phyloP scores from a whole-genome alignment of 2,797 vertebrate genomes.

The Thamnophis elegans region DNA sequence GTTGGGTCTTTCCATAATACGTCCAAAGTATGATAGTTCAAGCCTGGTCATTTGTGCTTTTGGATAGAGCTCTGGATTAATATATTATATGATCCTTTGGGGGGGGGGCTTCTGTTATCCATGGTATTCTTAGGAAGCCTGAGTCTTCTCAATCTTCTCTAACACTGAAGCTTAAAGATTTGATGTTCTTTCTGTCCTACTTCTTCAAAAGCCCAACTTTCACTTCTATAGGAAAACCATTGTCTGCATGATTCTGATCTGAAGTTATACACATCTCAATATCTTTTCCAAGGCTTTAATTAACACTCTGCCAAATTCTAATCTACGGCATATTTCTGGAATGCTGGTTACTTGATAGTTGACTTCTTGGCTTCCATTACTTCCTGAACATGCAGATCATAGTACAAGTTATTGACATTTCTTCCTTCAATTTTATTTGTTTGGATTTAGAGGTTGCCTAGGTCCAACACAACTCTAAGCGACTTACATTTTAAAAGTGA shows the following conservation, averaged over 20 bases:
- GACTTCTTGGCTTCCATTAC: not conserved
- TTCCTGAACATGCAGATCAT: not conserved
- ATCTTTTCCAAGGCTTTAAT: not conserved
- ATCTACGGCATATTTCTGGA: not conserved
- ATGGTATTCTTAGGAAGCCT: not conserved
- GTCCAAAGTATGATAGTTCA: not conserved
- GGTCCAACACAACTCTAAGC: not conserved
- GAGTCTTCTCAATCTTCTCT: not conserved
- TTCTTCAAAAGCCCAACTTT: not conserved
- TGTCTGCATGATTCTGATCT: not conserved
- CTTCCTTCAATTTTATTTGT: not conserved
- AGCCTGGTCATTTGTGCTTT: not conserved
- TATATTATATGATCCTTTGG: not conserved
- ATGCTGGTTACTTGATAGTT: not conserved
- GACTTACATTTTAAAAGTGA: not conserved
- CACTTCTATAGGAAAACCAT: not conserved
- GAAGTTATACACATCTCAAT: not conserved
- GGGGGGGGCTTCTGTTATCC: not conserved
- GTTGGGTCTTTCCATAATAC: not conserved
- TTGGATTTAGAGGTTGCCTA: not conserved
- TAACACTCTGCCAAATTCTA: not conserved
- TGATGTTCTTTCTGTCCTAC: not conserved
- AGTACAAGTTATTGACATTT: not conserved
- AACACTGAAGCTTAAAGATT: not conserved
- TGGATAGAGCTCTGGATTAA: not conserved